Conservation (phyloP, 1,140 invertebrate genomes). For the Ostrea edulis region DNA sequence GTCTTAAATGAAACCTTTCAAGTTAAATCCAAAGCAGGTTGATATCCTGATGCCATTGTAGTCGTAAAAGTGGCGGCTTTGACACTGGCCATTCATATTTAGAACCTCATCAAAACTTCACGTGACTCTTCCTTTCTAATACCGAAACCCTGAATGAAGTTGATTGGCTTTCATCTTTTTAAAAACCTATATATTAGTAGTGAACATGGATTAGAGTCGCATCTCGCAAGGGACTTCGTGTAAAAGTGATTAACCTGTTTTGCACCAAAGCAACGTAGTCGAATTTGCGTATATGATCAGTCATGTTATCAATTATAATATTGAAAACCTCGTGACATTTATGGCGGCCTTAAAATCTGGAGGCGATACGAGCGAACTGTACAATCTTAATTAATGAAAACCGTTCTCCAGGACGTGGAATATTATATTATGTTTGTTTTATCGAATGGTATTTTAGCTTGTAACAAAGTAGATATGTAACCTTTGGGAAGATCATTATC, state of each 20-base stretch:
- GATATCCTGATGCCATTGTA: too few relatives aligned
- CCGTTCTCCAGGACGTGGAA: background rate
- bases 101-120: too few relatives aligned
- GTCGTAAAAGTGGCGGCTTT: too few relatives aligned
- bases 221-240: too few relatives aligned
- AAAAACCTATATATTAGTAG: too few relatives aligned
- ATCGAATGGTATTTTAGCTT: background rate
- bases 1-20: too few relatives aligned
- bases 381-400: constrained; percentile 16
- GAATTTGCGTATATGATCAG: constrained; percentile 10
- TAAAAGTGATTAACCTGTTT: background rate
- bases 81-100: too few relatives aligned
- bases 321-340: constrained; percentile 25
- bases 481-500: background rate
- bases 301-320: constrained; percentile 28
- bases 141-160: too few relatives aligned
- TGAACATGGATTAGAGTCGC: too few relatives aligned
- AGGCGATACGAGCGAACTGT: background rate
- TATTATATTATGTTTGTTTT: background rate
- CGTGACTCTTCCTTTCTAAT: too few relatives aligned
- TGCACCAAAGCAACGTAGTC: background rate
- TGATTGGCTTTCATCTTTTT: too few relatives aligned
- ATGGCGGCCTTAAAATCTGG: background rate
- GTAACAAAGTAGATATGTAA: background rate
- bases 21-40: too few relatives aligned